Percentiles rank a stretch among this genome's conserved stretches.
Evolutionary conservation across 2,113 vertebrate genomes (phyloP).

Genomic region (Bombycilla garrulus): DNA sequence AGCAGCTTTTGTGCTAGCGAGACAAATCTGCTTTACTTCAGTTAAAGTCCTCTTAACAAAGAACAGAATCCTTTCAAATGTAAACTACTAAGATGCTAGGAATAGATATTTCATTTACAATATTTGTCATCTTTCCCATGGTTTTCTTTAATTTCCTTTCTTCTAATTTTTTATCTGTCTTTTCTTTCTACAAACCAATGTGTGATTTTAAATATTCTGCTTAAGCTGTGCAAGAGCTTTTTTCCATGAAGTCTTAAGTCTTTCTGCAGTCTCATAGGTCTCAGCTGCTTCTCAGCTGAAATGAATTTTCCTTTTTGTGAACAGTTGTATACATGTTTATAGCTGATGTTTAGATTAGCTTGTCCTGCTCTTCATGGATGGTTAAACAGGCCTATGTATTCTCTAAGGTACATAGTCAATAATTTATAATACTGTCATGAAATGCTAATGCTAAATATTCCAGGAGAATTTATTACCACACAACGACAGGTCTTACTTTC

Average conservation of each 20-base stretch:
- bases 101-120: slow-evolving; percentile 29
- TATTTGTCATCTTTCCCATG: not conserved
- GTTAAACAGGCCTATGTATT: not conserved
- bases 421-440: not conserved
- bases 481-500: not conserved
- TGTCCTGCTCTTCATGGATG: not conserved
- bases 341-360: not conserved
- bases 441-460: not conserved
- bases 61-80: slow-evolving; percentile 60
- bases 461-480: not conserved
- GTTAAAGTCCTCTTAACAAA: slow-evolving; percentile 49
- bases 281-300: not conserved
- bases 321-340: not conserved
- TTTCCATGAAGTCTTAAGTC: not conserved
- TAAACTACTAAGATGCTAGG: slow-evolving; percentile 46
- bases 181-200: slow-evolving; percentile 2
- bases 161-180: not conserved
- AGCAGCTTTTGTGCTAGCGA: slow-evolving; percentile 38
- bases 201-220: not conserved
- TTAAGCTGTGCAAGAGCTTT: not conserved
- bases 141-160: not conserved
- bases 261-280: not conserved
- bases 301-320: not conserved
- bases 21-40: slow-evolving; percentile 56
- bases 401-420: not conserved